Percentiles rank a stretch among this genome's conserved stretches.
phyloP scores from a whole-genome alignment of 2,888 invertebrate genomes.

The Stenurella melanura region DNA sequence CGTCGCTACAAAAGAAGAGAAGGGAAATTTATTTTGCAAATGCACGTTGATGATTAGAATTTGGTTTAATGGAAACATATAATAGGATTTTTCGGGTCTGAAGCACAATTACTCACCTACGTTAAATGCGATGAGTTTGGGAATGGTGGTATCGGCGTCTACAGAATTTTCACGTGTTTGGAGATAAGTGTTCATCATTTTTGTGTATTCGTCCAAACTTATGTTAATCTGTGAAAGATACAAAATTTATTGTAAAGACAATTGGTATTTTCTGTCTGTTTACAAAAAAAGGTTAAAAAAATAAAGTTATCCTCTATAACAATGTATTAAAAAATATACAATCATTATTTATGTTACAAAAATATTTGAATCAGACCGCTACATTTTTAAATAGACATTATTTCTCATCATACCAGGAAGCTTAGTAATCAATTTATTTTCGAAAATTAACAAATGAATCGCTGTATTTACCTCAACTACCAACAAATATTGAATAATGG shows the following conservation, averaged over 20 bases:
- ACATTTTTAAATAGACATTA: slow-evolving; percentile 4
- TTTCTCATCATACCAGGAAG: slow-evolving; percentile 7
- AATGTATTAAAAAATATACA: slow-evolving; percentile 26
- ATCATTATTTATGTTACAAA: slow-evolving; percentile 35
- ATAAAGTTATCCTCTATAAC: not conserved
- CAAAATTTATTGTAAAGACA: slow-evolving; percentile 16
- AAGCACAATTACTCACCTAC: slow-evolving; percentile 63
- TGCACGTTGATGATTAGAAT: no score
- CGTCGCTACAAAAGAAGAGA: no score
- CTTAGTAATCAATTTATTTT: slow-evolving; percentile 7
- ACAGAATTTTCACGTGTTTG: slow-evolving; percentile 68
- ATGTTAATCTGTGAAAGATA: slow-evolving; percentile 78
- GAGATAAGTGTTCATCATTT: slow-evolving; percentile 79
- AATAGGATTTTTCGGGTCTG: no score
- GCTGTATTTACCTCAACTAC: not conserved
- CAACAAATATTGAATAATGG: not conserved
- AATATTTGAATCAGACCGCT: slow-evolving; percentile 7
- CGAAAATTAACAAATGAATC: slow-evolving; percentile 7
- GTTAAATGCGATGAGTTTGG: slow-evolving; percentile 68
- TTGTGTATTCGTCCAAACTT: slow-evolving; percentile 79
- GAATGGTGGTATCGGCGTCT: slow-evolving; percentile 63
- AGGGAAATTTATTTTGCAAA: no score
- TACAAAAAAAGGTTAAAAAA: not conserved
- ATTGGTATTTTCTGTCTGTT: slow-evolving; percentile 9
- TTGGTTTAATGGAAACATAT: no score